Evolutionary conservation across 2,113 vertebrate species (phyloP), one percentile per base, ranked within the genome.

Genomic region (Syrmaticus mikado): DNA sequence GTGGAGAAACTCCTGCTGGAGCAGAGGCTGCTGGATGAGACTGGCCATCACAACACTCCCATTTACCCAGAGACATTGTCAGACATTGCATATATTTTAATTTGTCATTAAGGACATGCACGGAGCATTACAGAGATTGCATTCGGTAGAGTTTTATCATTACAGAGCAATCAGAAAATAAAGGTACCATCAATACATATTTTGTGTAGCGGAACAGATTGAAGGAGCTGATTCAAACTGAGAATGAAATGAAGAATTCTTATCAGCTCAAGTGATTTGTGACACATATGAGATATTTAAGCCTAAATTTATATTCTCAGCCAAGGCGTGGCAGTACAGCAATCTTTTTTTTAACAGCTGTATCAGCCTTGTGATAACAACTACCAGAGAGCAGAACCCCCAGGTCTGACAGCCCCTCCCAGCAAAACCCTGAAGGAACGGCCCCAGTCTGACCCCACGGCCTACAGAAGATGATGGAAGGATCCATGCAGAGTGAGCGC

Each of bases 41-140:
- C n/a, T 76, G 79, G 81, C 81, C 89, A 5, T 45, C 52, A 75
- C 76, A 88, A 78, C 57, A 48, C 41, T 58, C 87, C 28, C 74
- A 60, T 80, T 83, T 72, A 87, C 22, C 45, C 25, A 65, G 58
- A 90, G 71, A 83, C 78, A 46, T 18, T 62, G 45, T 43, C 79
- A 94, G 86, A 66, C 61, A 21, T 5, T 55, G 73, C 79, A 28
- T 62, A 30, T 24, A 18, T 91, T 96, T 94, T 94, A 95, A 96
- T 96, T 79, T 87, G 81, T 93, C 84, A 24, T 85, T 40, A 80
- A 86, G 87, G 79, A 94, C 83, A 82, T 41, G 84, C 66, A 80
- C 32, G 20, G 67, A 87, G 77, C 66, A 66, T 57, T 21, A 85
- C 30, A 90, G 78, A 82, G 85, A 77, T 94, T 60, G 72, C 53